A percentile compares a stretch with the other conserved stretches of the same genome.
These are phyloP conservation scores for Leptinotarsa haldemani DNA, from an alignment of 2,888 invertebrate species.

Conservation along the genomic window DNA sequence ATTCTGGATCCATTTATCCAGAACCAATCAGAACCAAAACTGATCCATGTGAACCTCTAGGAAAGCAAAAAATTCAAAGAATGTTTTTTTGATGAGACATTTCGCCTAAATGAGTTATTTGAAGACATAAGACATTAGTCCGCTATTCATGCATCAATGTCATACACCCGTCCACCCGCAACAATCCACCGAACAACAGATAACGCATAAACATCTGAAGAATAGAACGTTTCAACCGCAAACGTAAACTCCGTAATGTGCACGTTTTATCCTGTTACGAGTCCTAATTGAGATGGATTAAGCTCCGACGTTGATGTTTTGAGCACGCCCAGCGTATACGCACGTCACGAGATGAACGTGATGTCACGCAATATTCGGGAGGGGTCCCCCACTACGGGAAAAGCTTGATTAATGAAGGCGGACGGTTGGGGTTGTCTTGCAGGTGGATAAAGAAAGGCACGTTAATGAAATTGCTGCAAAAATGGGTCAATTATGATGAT, in stretches of 20 bases:
- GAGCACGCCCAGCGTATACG: slow-evolving; percentile 8
- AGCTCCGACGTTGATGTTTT: slow-evolving; percentile 14
- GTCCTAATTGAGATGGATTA: slow-evolving; percentile 19
- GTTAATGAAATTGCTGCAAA: background rate
- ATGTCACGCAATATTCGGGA: slow-evolving; percentile 15
- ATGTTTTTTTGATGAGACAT: background rate
- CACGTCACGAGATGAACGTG: slow-evolving; percentile 9
- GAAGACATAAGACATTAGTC: background rate
- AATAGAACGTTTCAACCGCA: background rate
- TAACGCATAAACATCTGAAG: background rate
- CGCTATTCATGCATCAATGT: background rate
- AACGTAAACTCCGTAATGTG: background rate
- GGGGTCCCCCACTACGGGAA: background rate
- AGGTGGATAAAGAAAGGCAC: background rate
- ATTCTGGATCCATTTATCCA: no score
- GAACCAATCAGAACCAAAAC: no score
- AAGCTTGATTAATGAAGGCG: slow-evolving; percentile 11
- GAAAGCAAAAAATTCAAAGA: background rate
- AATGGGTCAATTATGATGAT: background rate
- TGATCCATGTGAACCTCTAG: no score
- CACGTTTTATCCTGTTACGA: slow-evolving; percentile 5
- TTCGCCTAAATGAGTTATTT: background rate
- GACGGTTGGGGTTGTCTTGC: background rate
- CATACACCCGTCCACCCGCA: background rate
- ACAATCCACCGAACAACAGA: background rate